Evolutionary conservation across 2,888 invertebrate species (phyloP).

Genomic region (Xanthia icteritia): DNA sequence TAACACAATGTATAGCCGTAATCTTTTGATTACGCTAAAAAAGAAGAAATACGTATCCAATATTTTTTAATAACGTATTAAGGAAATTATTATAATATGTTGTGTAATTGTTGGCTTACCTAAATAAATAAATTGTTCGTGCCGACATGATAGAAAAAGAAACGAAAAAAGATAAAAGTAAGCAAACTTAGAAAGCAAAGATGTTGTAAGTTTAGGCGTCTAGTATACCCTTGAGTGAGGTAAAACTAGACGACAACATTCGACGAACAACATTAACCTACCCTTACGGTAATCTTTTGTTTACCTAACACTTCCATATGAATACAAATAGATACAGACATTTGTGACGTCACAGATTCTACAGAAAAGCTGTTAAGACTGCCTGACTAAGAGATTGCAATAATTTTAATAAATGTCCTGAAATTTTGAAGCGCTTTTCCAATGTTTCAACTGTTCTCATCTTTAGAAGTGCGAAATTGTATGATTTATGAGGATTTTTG

Average conservation of each 20-base stretch:
- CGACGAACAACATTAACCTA: neutral
- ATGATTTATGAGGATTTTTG: conserved; percentile 1
- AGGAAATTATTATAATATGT: too few species aligned
- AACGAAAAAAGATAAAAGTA: neutral
- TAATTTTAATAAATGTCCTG: neutral
- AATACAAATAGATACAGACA: conserved; percentile 4
- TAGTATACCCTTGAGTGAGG: conserved; percentile 32
- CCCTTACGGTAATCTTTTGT: conserved; percentile 17
- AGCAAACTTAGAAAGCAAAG: conserved; percentile 11
- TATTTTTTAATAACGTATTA: too few species aligned
- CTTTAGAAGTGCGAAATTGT: neutral
- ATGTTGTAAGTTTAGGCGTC: neutral
- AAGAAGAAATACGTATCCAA: too few species aligned
- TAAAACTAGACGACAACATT: conserved; percentile 24
- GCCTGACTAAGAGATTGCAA: too few species aligned
- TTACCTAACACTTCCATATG: conserved; percentile 18
- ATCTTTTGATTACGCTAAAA: too few species aligned
- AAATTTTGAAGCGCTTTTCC: conserved; percentile 14
- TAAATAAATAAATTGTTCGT: too few species aligned
- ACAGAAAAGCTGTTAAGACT: neutral
- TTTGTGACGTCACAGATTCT: neutral
- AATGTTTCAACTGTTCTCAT: conserved; percentile 7
- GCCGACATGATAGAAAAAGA: neutral
- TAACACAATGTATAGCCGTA: too few species aligned
- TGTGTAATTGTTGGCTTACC: too few species aligned